Conservation (phyloP, 2,888 invertebrate genomes). For the Dryobotodes eremita region DNA sequence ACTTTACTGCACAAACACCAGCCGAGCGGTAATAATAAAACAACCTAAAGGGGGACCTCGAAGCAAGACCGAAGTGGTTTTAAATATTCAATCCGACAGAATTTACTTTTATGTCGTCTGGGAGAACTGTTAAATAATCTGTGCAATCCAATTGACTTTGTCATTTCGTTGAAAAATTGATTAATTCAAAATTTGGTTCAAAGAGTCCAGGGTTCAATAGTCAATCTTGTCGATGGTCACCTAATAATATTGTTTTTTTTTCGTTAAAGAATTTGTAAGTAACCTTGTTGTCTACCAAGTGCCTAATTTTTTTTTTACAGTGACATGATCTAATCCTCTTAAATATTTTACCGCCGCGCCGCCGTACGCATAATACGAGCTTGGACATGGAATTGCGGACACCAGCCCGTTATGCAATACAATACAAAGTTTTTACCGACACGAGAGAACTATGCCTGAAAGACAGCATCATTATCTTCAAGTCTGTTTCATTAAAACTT, state of each 20-base stretch:
- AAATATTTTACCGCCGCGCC: not conserved
- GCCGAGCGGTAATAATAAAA: conserved; percentile 48
- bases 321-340: not conserved
- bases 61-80: conserved; percentile 39
- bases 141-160: conserved; percentile 18
- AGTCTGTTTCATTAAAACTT: conserved; percentile 19
- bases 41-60: conserved; percentile 15
- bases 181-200: not conserved
- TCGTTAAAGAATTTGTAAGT: not conserved
- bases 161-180: not conserved
- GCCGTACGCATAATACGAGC: not conserved
- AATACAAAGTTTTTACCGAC: not conserved
- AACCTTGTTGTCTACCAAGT: no score
- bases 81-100: conserved; percentile 52
- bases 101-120: conserved; percentile 48
- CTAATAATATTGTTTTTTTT: not conserved
- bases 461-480: not conserved
- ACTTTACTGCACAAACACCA: conserved; percentile 3
- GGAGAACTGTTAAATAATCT: conserved; percentile 32
- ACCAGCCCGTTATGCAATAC: not conserved
- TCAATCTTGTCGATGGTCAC: not conserved
- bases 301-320: not conserved
- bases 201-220: not conserved
- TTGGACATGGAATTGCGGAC: not conserved
- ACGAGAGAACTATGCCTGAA: not conserved